Percentiles rank a stretch among this genome's conserved stretches.
Conservation (phyloP, 1,140 invertebrate species). For the Idris sp. region DNA sequence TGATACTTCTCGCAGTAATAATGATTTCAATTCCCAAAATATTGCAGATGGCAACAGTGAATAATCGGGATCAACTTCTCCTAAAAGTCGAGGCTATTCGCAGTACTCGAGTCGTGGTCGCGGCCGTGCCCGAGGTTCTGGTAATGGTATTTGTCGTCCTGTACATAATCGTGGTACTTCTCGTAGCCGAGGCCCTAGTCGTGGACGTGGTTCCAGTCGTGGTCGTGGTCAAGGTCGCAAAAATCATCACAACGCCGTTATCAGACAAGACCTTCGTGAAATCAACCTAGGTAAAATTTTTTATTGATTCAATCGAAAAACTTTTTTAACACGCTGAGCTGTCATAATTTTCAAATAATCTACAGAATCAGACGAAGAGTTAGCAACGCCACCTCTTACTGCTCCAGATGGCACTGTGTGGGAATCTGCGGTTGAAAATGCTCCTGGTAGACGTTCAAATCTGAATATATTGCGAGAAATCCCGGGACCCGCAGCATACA, state of each 20-base stretch:
- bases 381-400: too few relatives aligned
- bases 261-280: slow-evolving; percentile 1
- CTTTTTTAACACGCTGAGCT: neutral
- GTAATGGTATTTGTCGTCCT: too few relatives aligned
- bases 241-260: neutral
- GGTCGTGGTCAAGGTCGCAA: neutral
- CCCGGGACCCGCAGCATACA: slow-evolving; percentile 3
- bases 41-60: too few relatives aligned
- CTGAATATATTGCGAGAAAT: slow-evolving; percentile 8
- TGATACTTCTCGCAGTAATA: too few relatives aligned
- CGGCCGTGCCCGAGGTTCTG: too few relatives aligned
- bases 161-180: neutral
- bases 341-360: slow-evolving; percentile 3
- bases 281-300: slow-evolving; percentile 5
- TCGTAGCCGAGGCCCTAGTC: neutral
- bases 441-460: slow-evolving; percentile 16
- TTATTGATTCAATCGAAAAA: neutral
- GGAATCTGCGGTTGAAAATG: too few relatives aligned
- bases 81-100: neutral
- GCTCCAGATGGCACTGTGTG: too few relatives aligned
- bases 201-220: neutral
- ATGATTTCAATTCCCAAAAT: too few relatives aligned
- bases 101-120: neutral
- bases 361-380: slow-evolving; percentile 10
- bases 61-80: too few relatives aligned